Conservation (phyloP, 2,113 vertebrate species). For the Oenanthe melanoleuca region DNA sequence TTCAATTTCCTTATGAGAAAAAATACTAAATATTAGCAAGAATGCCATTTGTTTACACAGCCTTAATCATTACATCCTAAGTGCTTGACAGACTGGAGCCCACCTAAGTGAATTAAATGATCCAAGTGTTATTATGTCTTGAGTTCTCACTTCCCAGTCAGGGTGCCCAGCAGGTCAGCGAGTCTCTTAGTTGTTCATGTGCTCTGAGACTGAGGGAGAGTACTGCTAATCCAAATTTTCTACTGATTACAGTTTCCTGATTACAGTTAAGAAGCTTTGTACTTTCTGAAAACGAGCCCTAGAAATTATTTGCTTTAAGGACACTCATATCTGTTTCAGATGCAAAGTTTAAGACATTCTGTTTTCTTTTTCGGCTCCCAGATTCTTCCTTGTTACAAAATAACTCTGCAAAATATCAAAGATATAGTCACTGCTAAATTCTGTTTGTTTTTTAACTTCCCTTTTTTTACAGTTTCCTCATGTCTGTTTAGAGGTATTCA, state of each 20-base stretch:
- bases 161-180: neutral
- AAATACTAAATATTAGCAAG: neutral
- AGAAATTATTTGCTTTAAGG: constrained; percentile 12
- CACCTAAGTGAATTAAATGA: constrained; percentile 23
- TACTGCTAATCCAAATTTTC: neutral
- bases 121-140: constrained; percentile 3
- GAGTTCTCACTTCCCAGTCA: constrained; percentile 26
- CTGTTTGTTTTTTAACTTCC: neutral
- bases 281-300: neutral
- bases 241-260: neutral
- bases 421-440: neutral
- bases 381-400: neutral
- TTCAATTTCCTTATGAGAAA: neutral
- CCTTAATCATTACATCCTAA: neutral
- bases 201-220: neutral
- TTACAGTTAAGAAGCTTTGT: constrained; percentile 13
- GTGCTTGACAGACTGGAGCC: neutral
- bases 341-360: neutral
- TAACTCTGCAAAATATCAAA: neutral
- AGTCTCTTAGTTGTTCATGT: neutral
- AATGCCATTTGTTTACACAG: constrained; percentile 16
- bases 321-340: neutral
- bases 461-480: neutral
- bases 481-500: neutral
- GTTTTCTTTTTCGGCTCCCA: neutral